A percentile compares a stretch with the other conserved stretches of the same genome.
Evolutionary conservation across 2,888 invertebrate genomes (phyloP).

Genomic region (Hartigia nigra): DNA sequence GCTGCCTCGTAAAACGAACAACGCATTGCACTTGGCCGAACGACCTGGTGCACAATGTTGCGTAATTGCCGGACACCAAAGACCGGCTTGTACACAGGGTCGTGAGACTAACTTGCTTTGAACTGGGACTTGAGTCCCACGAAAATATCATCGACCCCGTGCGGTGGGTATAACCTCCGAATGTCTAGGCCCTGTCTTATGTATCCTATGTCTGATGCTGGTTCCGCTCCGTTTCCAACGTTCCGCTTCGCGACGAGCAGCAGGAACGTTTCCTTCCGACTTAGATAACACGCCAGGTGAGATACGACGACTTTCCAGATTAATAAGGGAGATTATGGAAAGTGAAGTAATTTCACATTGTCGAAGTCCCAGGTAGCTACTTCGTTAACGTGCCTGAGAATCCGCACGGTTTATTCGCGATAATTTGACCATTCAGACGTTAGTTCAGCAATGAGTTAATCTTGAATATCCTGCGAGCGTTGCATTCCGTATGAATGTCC

Average conservation of each 20-base stretch:
- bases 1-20: constrained; percentile 42
- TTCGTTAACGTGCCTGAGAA: constrained; percentile 12
- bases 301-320: constrained; percentile 51
- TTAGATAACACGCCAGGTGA: constrained; percentile 47
- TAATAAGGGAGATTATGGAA: constrained; percentile 57
- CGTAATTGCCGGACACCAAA: constrained; percentile 32
- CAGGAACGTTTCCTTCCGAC: constrained; percentile 50
- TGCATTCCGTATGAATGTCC: not conserved
- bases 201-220: not conserved
- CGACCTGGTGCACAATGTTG: constrained; percentile 27
- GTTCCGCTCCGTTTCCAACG: constrained; percentile 26
- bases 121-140: not conserved
- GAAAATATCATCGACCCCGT: not conserved
- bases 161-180: too few species aligned
- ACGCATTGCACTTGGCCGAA: constrained; percentile 33
- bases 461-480: not conserved
- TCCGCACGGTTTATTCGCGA: not conserved
- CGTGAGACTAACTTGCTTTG: not conserved
- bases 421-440: not conserved
- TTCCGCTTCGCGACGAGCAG: constrained; percentile 24
- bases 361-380: constrained; percentile 17
- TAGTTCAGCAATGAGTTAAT: not conserved
- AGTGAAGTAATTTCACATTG: constrained; percentile 53
- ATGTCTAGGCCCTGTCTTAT: too few species aligned
- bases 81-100: not conserved